Conservation (phyloP, 64 coral and sea anemone species). For the Pocillopora damicornis region DNA sequence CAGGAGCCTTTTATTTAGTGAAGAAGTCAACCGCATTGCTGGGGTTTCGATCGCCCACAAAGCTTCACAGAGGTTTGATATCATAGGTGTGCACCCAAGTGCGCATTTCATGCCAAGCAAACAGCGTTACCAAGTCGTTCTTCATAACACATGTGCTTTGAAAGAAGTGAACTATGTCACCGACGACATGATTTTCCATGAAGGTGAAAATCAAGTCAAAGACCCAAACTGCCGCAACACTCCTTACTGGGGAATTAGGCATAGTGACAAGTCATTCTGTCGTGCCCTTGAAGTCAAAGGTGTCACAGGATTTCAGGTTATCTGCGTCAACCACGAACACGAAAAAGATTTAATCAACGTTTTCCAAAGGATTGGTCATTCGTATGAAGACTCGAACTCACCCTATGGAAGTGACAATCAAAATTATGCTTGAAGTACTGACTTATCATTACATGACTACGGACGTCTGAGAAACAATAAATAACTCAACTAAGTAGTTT, state of each 20-base stretch:
- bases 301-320: constrained; percentile 17
- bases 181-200: constrained; percentile 27
- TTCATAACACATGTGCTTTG: constrained; percentile 15
- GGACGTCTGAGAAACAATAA: too few relatives aligned
- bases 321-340: background rate
- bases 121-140: constrained; percentile 26
- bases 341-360: too few relatives aligned
- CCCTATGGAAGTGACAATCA: too few relatives aligned
- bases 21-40: background rate
- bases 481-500: too few relatives aligned
- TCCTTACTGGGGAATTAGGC: background rate
- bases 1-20: background rate
- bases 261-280: constrained; percentile 5
- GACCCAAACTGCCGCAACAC: background rate
- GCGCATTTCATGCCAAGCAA: background rate
- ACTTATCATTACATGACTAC: too few relatives aligned
- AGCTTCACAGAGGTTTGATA: background rate
- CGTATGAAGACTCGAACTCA: too few relatives aligned
- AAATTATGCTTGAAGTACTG: too few relatives aligned
- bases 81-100: too few relatives aligned
- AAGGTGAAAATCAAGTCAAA: background rate
- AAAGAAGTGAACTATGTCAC: constrained; percentile 16
- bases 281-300: constrained; percentile 3
- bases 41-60: background rate
- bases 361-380: too few relatives aligned